These are phyloP conservation scores for Drosophila anomalata DNA, from an alignment of 2,888 invertebrate species.

Conservation along the genomic window DNA sequence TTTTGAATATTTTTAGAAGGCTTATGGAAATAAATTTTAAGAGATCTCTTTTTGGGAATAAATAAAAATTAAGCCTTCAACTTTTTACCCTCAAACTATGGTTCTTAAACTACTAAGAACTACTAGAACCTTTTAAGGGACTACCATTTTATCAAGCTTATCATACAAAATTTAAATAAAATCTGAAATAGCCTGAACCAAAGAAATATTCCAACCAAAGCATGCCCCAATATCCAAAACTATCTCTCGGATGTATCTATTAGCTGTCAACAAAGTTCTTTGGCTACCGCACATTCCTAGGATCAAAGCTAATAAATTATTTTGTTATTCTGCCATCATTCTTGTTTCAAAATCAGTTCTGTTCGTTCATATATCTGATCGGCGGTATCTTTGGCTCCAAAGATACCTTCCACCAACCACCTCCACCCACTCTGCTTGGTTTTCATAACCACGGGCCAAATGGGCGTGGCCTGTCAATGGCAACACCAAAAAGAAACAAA, in stretches of 20 bases:
- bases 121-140: too few species aligned
- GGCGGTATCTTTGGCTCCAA: conserved; percentile 36
- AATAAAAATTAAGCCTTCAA: neutral
- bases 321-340: conserved; percentile 31
- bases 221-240: neutral
- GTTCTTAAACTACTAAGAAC: too few species aligned
- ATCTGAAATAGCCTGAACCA: too few species aligned
- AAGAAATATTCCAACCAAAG: neutral
- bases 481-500: conserved; percentile 42
- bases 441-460: conserved; percentile 44
- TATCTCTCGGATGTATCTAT: conserved; percentile 41
- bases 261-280: conserved; percentile 27
- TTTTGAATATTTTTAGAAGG: neutral
- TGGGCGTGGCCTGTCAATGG: conserved; percentile 50
- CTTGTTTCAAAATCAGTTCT: conserved; percentile 41
- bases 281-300: conserved; percentile 39
- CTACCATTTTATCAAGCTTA: too few species aligned
- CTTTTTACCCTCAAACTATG: neutral
- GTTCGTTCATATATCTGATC: conserved; percentile 26
- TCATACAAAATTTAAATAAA: too few species aligned
- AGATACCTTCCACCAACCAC: neutral
- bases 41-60: neutral
- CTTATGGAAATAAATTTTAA: neutral
- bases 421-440: neutral
- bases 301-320: conserved; percentile 41